Conservation (phyloP, 2,797 vertebrate genomes). For the Knipowitschia caucasica region DNA sequence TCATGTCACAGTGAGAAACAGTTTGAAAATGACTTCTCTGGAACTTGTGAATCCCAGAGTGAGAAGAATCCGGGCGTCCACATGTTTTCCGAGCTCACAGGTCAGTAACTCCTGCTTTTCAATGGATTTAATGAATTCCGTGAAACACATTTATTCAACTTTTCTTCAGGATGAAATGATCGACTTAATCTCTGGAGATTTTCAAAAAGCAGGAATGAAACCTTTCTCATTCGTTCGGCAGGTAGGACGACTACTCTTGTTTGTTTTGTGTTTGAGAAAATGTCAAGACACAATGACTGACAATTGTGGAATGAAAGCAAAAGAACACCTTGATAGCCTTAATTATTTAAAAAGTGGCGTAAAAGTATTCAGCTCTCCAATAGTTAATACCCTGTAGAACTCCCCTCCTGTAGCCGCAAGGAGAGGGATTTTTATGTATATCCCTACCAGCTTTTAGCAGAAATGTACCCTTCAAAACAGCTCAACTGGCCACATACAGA, state of each 20-base stretch:
- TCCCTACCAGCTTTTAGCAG: no score
- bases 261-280: no score
- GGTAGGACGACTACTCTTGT: constrained; percentile 37
- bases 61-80: constrained; percentile 26
- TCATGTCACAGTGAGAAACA: neutral
- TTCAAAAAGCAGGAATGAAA: constrained; percentile 56
- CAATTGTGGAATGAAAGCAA: no score
- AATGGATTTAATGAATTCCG: neutral
- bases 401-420: no score
- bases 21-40: constrained; percentile 36
- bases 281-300: no score
- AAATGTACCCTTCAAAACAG: no score
- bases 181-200: constrained; percentile 52
- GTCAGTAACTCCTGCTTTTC: constrained; percentile 15
- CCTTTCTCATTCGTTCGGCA: constrained; percentile 69
- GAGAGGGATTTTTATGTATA: no score
- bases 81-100: constrained; percentile 14
- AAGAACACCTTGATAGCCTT: no score
- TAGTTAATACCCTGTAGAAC: no score
- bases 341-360: no score
- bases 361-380: no score
- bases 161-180: constrained; percentile 36
- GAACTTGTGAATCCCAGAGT: constrained; percentile 39
- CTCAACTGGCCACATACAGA: no score
- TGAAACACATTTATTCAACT: neutral